A percentile compares a stretch with the other conserved stretches of the same genome.
phyloP scores from a whole-genome alignment of 2,888 invertebrate genomes.

The Xylophagus ater region DNA sequence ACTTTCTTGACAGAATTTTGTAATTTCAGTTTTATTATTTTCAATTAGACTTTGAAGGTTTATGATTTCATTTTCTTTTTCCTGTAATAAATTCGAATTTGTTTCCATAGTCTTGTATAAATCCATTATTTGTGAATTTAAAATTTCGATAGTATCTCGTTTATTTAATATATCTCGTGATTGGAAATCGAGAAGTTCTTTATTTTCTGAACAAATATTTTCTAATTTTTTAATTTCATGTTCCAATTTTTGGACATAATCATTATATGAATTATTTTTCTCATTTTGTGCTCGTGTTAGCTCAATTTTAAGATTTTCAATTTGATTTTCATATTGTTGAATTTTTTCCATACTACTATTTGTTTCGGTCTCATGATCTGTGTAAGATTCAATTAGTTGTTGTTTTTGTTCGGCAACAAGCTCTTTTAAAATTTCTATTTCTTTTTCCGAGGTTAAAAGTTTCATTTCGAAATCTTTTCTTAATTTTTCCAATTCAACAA shows the following conservation, averaged over 20 bases:
- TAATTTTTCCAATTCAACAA: slow-evolving; percentile 20
- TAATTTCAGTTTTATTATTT: slow-evolving; percentile 39
- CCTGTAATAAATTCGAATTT: slow-evolving; percentile 40
- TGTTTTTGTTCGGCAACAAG: slow-evolving; percentile 37
- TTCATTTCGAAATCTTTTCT: slow-evolving; percentile 28
- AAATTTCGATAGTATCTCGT: slow-evolving; percentile 50
- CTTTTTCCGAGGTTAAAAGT: slow-evolving; percentile 28
- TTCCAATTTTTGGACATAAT: slow-evolving; percentile 23
- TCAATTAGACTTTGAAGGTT: slow-evolving; percentile 39
- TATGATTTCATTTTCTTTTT: slow-evolving; percentile 42
- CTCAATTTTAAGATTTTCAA: slow-evolving; percentile 37
- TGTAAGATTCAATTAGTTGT: slow-evolving; percentile 34
- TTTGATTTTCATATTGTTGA: slow-evolving; percentile 32
- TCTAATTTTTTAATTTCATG: slow-evolving; percentile 26
- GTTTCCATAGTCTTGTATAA: slow-evolving; percentile 48
- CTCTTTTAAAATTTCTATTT: slow-evolving; percentile 32
- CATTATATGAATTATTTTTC: slow-evolving; percentile 28
- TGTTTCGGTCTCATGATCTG: slow-evolving; percentile 30
- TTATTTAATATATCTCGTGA: slow-evolving; percentile 41
- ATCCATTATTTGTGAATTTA: slow-evolving; percentile 44
- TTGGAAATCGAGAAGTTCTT: slow-evolving; percentile 27
- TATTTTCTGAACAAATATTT: slow-evolving; percentile 31
- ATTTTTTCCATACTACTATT: slow-evolving; percentile 22
- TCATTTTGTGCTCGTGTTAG: slow-evolving; percentile 42
- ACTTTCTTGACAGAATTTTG: slow-evolving; percentile 37